These are phyloP conservation scores for Cotesia vestalis DNA, from an alignment of 1,140 invertebrate genomes.

Conservation along the genomic window DNA sequence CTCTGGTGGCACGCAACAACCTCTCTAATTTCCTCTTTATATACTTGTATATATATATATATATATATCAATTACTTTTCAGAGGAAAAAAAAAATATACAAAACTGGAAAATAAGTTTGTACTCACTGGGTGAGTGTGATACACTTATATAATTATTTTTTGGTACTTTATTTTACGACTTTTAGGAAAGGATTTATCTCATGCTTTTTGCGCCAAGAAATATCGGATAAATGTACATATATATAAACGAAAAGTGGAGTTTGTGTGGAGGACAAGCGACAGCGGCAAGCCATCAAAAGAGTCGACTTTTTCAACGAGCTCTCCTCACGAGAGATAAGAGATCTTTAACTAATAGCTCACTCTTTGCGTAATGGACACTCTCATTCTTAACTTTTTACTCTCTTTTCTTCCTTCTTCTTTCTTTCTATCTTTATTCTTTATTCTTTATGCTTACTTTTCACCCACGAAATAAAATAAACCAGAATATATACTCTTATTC, in stretches of 20 bases:
- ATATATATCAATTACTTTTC: background rate
- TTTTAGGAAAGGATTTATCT: conserved; percentile 10
- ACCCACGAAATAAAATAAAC: too few relatives aligned
- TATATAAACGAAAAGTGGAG: conserved; percentile 12
- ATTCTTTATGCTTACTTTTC: too few relatives aligned
- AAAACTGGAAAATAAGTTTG: too few relatives aligned
- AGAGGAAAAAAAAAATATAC: background rate
- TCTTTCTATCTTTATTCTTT: too few relatives aligned
- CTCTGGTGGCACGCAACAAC: conserved; percentile 26
- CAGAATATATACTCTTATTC: too few relatives aligned
- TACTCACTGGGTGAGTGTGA: background rate
- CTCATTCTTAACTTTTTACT: conserved; percentile 30
- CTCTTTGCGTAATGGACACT: conserved; percentile 36
- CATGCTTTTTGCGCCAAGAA: background rate
- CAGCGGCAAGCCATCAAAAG: conserved; percentile 34
- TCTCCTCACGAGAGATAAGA: conserved; percentile 30
- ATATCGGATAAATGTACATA: background rate
- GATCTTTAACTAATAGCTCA: conserved; percentile 37
- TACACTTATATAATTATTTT: conserved; percentile 4
- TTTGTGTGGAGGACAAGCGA: background rate
- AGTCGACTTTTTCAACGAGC: conserved; percentile 31
- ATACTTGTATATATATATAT: too few relatives aligned
- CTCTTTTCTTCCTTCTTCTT: background rate
- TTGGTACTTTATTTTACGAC: conserved; percentile 1
- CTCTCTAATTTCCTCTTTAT: conserved; percentile 10